Percentiles rank a stretch among this genome's conserved stretches.
phyloP scores from a whole-genome alignment of 2,888 invertebrate genomes.

The Siphonodentalium dalli region DNA sequence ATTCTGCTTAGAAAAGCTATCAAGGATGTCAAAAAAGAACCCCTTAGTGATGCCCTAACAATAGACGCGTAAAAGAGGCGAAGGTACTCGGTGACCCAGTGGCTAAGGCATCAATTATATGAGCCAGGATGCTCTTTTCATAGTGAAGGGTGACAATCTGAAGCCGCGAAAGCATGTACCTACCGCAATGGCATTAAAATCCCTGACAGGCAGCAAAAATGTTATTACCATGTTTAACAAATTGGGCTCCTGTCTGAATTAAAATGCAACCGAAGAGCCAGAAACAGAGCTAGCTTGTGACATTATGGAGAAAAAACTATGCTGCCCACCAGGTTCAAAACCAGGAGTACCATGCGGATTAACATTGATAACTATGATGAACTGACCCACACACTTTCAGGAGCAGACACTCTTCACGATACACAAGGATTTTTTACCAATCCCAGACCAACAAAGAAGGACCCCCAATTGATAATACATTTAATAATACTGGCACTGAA shows the following conservation, averaged over 20 bases:
- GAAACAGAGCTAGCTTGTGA: slow-evolving; percentile 14
- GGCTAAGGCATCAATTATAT: background rate
- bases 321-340: slow-evolving; percentile 6
- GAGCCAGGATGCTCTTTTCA: too few relatives aligned
- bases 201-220: slow-evolving; percentile 9
- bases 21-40: too few relatives aligned
- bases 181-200: too few relatives aligned
- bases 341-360: slow-evolving; percentile 2
- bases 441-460: too few relatives aligned
- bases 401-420: slow-evolving; percentile 15
- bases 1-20: too few relatives aligned
- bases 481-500: too few relatives aligned
- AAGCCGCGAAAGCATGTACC: slow-evolving; percentile 12
- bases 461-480: too few relatives aligned
- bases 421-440: slow-evolving; percentile 22
- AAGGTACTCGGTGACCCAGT: background rate
- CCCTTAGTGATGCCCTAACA: too few relatives aligned
- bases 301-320: background rate
- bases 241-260: too few relatives aligned
- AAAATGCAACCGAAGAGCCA: slow-evolving; percentile 6
- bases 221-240: too few relatives aligned
- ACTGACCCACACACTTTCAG: slow-evolving; percentile 14
- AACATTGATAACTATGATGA: slow-evolving; percentile 24
- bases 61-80: too few relatives aligned
- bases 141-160: background rate